Evolutionary conservation across 2,797 vertebrate species (phyloP).

Genomic region (Lacerta agilis): DNA sequence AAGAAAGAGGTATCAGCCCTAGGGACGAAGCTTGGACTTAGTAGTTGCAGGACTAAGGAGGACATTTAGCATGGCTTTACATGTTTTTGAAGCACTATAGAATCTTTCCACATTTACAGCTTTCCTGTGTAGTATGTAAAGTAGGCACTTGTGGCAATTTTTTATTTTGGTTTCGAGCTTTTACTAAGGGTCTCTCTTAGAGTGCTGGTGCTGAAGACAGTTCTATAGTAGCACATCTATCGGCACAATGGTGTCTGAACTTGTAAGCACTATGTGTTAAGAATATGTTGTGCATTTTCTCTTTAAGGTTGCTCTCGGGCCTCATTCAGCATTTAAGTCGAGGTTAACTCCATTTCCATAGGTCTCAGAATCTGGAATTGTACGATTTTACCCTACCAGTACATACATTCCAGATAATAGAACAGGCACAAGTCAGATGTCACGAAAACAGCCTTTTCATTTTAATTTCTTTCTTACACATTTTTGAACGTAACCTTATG

Average conservation of each 20-base stretch:
- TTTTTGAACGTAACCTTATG: too few relatives aligned
- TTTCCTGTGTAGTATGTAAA: neutral
- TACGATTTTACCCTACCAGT: neutral
- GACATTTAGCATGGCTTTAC: neutral
- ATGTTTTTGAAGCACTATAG: neutral
- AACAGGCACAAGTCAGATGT: neutral
- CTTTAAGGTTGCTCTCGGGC: neutral
- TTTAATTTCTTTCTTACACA: neutral
- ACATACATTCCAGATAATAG: neutral
- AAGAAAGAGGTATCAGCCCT: neutral
- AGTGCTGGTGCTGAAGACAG: neutral
- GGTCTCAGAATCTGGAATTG: neutral
- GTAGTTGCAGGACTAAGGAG: neutral
- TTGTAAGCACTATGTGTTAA: neutral
- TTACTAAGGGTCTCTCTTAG: neutral
- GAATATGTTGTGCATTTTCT: neutral
- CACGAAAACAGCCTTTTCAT: neutral
- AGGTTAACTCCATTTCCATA: neutral
- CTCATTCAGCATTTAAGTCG: neutral
- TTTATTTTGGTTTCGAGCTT: neutral
- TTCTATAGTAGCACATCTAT: neutral
- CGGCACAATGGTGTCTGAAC: neutral
- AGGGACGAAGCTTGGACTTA: neutral
- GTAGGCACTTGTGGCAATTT: neutral
- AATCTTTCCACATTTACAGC: neutral